phyloP scores from a whole-genome alignment of 2,888 invertebrate genomes.

The Acanthosepion lycidas region DNA sequence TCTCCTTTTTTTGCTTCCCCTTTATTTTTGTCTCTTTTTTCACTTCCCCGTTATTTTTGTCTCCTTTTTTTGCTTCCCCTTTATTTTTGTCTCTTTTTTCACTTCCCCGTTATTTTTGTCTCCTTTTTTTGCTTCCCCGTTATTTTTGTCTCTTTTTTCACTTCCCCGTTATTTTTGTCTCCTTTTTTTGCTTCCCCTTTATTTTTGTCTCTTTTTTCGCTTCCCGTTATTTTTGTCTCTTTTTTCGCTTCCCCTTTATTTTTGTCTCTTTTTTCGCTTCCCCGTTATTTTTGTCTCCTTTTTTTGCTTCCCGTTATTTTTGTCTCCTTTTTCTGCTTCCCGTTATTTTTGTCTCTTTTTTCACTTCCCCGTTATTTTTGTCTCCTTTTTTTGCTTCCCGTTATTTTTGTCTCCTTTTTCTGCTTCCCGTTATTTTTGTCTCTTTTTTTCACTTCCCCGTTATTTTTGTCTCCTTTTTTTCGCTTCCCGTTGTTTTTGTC shows the following conservation, averaged over 20 bases:
- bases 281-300: too few relatives aligned
- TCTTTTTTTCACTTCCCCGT: background rate
- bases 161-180: background rate
- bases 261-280: too few relatives aligned
- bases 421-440: background rate
- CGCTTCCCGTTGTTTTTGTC: background rate
- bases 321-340: background rate
- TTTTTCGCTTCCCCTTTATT: background rate
- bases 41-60: background rate
- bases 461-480: background rate
- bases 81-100: background rate
- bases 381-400: background rate
- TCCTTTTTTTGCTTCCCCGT: background rate
- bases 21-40: too few relatives aligned
- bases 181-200: background rate
- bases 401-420: background rate
- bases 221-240: background rate
- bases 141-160: background rate
- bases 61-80: background rate
- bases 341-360: too few relatives aligned
- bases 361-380: background rate
- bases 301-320: background rate
- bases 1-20: too few relatives aligned
- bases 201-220: background rate
- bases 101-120: background rate